These are phyloP conservation scores for Zaprionus gabonicus DNA, from an alignment of 1,140 invertebrate genomes.

Conservation along the genomic window DNA sequence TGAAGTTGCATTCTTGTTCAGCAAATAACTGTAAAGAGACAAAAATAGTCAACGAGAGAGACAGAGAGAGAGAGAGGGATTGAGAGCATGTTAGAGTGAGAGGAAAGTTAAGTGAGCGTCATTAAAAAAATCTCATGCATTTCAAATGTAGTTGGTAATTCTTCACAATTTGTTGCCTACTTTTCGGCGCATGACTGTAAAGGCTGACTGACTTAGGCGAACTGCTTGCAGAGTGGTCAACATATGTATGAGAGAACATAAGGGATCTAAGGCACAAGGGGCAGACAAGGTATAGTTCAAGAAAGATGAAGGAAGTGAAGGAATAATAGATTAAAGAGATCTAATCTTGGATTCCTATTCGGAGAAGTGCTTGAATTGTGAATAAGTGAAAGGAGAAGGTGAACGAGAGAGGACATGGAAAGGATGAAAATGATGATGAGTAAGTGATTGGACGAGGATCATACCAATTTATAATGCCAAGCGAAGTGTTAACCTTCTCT, in stretches of 20 bases:
- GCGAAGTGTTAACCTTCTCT: too few species aligned
- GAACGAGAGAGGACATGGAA: background rate
- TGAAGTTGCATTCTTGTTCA: conserved; percentile 56
- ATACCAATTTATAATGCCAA: too few species aligned
- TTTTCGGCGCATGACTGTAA: conserved; percentile 36
- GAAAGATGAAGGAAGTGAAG: background rate
- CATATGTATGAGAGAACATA: background rate
- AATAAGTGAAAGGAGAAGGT: background rate
- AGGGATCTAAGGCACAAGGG: background rate
- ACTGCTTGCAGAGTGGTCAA: too few species aligned
- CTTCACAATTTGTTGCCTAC: conserved; percentile 58
- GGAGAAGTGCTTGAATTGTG: too few species aligned
- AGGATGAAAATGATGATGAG: too few species aligned
- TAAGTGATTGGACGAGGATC: background rate
- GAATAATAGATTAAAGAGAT: background rate
- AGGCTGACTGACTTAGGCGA: background rate
- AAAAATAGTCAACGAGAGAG: background rate
- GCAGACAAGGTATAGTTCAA: background rate
- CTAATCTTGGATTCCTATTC: too few species aligned
- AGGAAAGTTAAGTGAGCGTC: conserved; percentile 19
- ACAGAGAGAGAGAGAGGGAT: background rate
- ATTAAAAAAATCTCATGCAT: conserved; percentile 63
- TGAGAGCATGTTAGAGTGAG: background rate
- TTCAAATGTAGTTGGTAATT: conserved; percentile 52
- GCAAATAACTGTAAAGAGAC: conserved; percentile 58